Evolutionary conservation across 1,140 invertebrate genomes (phyloP).

Genomic region (Zaprionus ornatus): DNA sequence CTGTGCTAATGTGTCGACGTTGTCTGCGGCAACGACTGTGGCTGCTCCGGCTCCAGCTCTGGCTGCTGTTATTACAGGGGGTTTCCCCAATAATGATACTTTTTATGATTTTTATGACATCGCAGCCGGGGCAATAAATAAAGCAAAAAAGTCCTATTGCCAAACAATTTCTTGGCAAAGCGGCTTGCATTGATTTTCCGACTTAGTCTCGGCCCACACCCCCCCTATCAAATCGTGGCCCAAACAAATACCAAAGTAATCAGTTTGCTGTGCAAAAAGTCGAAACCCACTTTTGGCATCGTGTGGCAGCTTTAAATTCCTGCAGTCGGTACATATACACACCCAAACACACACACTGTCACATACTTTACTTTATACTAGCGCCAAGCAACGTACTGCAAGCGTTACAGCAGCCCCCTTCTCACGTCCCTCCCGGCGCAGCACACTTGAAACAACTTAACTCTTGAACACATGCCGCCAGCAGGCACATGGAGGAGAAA

Average conservation of each 20-base stretch:
- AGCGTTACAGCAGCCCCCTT: neutral
- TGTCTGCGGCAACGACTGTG: neutral
- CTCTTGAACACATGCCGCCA: conserved; percentile 80
- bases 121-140: conserved; percentile 71
- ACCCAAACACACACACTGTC: neutral
- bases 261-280: conserved; percentile 71
- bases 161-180: conserved; percentile 29
- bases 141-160: conserved; percentile 34
- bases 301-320: conserved; percentile 79
- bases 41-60: neutral
- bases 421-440: conserved; percentile 22
- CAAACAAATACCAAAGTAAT: conserved; percentile 78
- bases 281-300: conserved; percentile 62
- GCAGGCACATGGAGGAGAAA: conserved; percentile 76
- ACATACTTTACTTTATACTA: conserved; percentile 6
- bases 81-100: conserved; percentile 65
- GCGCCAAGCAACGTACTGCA: conserved; percentile 14
- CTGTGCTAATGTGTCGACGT: conserved; percentile 52
- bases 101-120: conserved; percentile 77
- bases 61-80: conserved; percentile 45
- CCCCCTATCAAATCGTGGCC: conserved; percentile 38
- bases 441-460: conserved; percentile 76
- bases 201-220: neutral
- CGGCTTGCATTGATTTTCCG: conserved; percentile 38
- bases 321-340: conserved; percentile 61